phyloP scores from a whole-genome alignment of 2,113 vertebrate species.

The Tetraodon nigroviridis region DNA sequence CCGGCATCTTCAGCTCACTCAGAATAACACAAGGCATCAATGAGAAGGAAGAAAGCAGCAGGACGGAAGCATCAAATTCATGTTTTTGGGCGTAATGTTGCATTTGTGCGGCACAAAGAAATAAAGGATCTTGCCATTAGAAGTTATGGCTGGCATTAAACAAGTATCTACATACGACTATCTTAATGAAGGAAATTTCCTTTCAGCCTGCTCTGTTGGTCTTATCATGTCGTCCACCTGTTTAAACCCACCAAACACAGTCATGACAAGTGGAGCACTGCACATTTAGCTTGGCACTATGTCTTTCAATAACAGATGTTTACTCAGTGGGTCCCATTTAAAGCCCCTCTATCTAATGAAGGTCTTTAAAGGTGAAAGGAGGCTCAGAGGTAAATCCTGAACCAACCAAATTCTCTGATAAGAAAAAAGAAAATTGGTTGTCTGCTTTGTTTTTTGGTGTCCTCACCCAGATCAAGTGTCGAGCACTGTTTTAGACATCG shows the following conservation, averaged over 20 bases:
- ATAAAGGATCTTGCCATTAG: constrained; percentile 34
- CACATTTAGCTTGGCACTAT: constrained; percentile 44
- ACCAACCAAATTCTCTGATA: constrained; percentile 30
- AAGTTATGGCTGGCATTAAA: constrained; percentile 26
- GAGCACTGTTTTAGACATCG: constrained; percentile 52
- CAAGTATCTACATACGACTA: constrained; percentile 29
- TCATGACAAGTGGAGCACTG: constrained; percentile 20
- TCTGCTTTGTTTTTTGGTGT: constrained; percentile 26
- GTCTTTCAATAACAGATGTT: constrained; percentile 52
- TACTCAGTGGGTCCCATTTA: constrained; percentile 35
- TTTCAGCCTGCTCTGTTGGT: constrained; percentile 30
- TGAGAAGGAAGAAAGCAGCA: constrained; percentile 7
- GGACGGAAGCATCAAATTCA: constrained; percentile 16
- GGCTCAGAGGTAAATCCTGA: constrained; percentile 29
- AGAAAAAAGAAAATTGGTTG: constrained; percentile 7
- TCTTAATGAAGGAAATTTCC: constrained; percentile 44
- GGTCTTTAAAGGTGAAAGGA: constrained; percentile 54
- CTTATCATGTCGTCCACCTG: constrained; percentile 50
- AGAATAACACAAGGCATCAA: constrained; percentile 23
- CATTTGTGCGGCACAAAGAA: constrained; percentile 20
- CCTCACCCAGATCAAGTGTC: constrained; percentile 32
- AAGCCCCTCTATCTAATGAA: constrained; percentile 44
- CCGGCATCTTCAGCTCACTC: constrained; percentile 13
- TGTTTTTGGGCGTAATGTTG: constrained; percentile 21
- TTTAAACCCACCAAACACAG: constrained; percentile 39